phyloP scores from a whole-genome alignment of 1,140 invertebrate species.

The Coelopa frigida region DNA sequence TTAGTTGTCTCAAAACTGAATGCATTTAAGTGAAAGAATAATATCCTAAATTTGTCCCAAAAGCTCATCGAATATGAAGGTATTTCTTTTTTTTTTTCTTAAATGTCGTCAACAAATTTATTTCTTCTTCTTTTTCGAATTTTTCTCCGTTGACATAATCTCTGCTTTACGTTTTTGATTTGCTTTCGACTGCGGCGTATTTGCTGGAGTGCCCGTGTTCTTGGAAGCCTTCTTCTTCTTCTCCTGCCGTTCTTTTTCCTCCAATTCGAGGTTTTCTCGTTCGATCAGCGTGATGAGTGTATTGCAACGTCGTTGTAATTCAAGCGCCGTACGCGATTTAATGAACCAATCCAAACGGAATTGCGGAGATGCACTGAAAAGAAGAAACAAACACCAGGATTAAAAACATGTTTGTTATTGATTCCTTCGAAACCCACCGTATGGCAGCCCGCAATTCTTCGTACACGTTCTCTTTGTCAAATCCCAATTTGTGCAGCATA shows the following conservation, averaged over 20 bases:
- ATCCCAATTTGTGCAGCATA: slow-evolving; percentile 97
- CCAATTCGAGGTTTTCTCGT: slow-evolving; percentile 94
- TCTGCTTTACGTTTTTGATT: slow-evolving; percentile 58
- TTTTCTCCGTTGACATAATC: slow-evolving; percentile 49
- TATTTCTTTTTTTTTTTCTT: neutral
- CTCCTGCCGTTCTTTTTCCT: slow-evolving; percentile 92
- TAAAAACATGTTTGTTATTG: neutral
- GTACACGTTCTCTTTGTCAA: slow-evolving; percentile 99
- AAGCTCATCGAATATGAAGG: neutral
- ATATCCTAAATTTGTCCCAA: too few species aligned
- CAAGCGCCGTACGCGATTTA: slow-evolving; percentile 93
- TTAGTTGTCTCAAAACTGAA: too few species aligned
- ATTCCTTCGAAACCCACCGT: slow-evolving; percentile 49
- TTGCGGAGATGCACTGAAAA: slow-evolving; percentile 74
- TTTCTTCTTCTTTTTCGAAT: slow-evolving; percentile 59
- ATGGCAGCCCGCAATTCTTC: slow-evolving; percentile 92
- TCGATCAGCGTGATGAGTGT: slow-evolving; percentile 97
- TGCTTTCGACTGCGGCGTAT: slow-evolving; percentile 37
- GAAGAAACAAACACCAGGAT: too few species aligned
- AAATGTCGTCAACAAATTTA: slow-evolving; percentile 15
- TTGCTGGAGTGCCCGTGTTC: slow-evolving; percentile 45
- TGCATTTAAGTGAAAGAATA: too few species aligned
- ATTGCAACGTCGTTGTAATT: slow-evolving; percentile 94
- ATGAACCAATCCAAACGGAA: slow-evolving; percentile 99
- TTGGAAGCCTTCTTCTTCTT: slow-evolving; percentile 74